Evolutionary conservation across 1,140 invertebrate species (phyloP), one percentile per base, ranked within the genome.

Genomic region (Zaprionus capensis): DNA sequence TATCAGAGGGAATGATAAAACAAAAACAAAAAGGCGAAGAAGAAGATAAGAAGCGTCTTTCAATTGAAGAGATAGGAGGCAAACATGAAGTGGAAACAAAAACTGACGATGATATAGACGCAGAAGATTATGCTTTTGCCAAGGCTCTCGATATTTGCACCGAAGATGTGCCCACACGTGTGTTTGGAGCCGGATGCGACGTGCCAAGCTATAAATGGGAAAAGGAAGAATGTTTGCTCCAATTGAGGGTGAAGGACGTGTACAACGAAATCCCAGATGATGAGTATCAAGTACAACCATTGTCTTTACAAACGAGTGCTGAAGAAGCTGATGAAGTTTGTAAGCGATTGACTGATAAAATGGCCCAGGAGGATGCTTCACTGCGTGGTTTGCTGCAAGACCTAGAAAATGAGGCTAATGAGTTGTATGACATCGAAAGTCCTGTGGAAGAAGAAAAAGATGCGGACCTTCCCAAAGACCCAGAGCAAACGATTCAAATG

Each of bases 101-200:
- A 44, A n/a, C 12, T 14, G 0, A 34, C 6, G 17, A 56, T 15
- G 55, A 62, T 9, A 3, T 65, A 15, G 76, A 65, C 5, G 20
- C 38, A 0, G 12, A 59, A 12, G 82, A 86, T 7, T 53, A 49
- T n/a, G 71, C 68, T 0, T 81, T 81, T 26, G 84, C 84, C 2
- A 84, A 88, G n/a, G 49, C 71, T 2, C 28, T 88, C 15, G 85
- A 85, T 26, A 44, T 78, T 2, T 58, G 49, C 7, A 58, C 81
- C 2, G 84, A 88, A 26, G 58, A 88, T 79, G 85, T 88, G 51
- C 81, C 84, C 0, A 90, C 64, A 15, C 81, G 84, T 4, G 70
- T 88, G 1, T 88, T 81, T 34, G 84, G 85, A 0, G 34, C 58
- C n/a, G 78, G 66, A 1, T 72, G 20, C 7, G 84, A 88, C 59